These are phyloP conservation scores for Orestias chungarensis DNA, from an alignment of 2,797 vertebrate species.

Conservation along the genomic window DNA sequence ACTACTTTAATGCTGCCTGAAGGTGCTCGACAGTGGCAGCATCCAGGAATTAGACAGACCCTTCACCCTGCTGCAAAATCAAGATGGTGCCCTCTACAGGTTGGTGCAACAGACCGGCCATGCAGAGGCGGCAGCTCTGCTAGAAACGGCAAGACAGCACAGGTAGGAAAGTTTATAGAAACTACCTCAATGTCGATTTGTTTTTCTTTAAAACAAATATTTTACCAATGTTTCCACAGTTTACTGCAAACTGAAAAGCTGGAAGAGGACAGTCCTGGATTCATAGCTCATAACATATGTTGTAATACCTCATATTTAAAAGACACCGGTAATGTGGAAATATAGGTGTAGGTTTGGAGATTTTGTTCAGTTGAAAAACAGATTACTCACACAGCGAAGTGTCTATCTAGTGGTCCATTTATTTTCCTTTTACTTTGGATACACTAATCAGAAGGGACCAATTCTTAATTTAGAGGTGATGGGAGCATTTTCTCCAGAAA, in stretches of 20 bases:
- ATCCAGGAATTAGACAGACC: constrained; percentile 86
- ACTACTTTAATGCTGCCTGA: neutral
- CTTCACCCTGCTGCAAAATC: constrained; percentile 84
- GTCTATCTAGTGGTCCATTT: too few relatives aligned
- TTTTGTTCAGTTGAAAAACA: too few relatives aligned
- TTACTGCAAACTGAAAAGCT: neutral
- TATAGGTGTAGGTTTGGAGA: neutral
- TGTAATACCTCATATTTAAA: neutral
- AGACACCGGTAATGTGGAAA: neutral
- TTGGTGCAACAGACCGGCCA: constrained; percentile 88
- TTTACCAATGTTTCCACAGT: neutral
- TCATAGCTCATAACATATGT: neutral
- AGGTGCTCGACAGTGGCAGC: constrained; percentile 87
- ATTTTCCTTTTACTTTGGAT: too few relatives aligned
- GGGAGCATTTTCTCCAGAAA: too few relatives aligned
- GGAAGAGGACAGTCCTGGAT: too few relatives aligned
- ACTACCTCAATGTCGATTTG: neutral
- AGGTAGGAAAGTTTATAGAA: neutral
- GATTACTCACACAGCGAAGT: too few relatives aligned
- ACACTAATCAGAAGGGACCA: too few relatives aligned
- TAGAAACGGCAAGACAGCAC: constrained; percentile 80
- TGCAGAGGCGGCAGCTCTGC: constrained; percentile 81
- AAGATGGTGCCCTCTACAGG: constrained; percentile 84
- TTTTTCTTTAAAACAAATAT: too few relatives aligned
- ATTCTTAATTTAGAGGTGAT: too few relatives aligned